A percentile compares a stretch with the other conserved stretches of the same genome.
These are phyloP conservation scores for Spodoptera litura DNA, from an alignment of 1,140 invertebrate genomes.

Conservation along the genomic window DNA sequence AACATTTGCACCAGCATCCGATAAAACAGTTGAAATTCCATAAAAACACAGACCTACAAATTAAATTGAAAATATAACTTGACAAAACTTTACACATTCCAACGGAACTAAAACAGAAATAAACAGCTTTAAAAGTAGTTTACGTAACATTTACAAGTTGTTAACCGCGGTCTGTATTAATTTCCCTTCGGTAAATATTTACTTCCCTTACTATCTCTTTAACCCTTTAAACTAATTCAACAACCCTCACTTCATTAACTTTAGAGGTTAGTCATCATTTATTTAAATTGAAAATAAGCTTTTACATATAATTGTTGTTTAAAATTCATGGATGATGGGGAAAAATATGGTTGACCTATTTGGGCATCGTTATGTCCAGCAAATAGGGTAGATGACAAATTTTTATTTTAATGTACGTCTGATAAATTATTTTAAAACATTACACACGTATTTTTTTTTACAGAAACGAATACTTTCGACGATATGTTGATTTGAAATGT, in stretches of 20 bases:
- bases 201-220: slow-evolving; percentile 40
- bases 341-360: slow-evolving; percentile 5
- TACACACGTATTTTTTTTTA: no score
- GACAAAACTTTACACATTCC: slow-evolving; percentile 1
- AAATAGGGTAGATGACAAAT: no score
- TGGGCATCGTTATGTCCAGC: not conserved
- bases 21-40: no score
- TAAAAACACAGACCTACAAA: not conserved
- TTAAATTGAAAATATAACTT: not conserved
- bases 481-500: no score
- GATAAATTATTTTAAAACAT: no score
- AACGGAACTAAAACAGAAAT: slow-evolving; percentile 4
- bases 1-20: no score
- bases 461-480: no score
- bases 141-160: slow-evolving; percentile 26
- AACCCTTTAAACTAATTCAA: slow-evolving; percentile 46
- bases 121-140: slow-evolving; percentile 30
- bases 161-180: slow-evolving; percentile 26
- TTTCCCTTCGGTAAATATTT: slow-evolving; percentile 49
- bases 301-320: not conserved
- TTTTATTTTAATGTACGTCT: no score
- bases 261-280: slow-evolving; percentile 31
- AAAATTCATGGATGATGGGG: not conserved
- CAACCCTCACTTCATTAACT: slow-evolving; percentile 52
- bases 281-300: slow-evolving; percentile 1